Evolutionary conservation across 2,888 invertebrate genomes (phyloP).

Genomic region (Fabriciana adippe): DNA sequence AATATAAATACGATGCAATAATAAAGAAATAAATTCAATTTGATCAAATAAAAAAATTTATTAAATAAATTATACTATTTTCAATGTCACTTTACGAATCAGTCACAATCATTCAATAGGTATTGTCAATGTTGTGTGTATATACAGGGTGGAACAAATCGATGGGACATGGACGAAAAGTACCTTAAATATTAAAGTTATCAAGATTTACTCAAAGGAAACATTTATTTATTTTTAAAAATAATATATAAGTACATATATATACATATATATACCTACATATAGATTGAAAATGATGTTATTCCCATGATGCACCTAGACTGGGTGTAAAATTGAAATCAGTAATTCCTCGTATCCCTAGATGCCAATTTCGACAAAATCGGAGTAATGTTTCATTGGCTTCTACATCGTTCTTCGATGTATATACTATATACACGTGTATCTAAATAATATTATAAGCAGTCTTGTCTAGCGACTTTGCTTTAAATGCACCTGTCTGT

Average conservation of each 20-base stretch:
- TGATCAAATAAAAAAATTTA: no score
- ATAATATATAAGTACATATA: no score
- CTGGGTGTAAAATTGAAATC: slow-evolving; percentile 25
- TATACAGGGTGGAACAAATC: no score
- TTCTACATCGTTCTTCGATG: slow-evolving; percentile 7
- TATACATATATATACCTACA: slow-evolving; percentile 4
- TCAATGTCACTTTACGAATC: background rate
- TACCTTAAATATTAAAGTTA: no score
- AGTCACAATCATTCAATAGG: background rate
- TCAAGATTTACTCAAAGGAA: no score
- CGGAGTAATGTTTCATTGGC: slow-evolving; percentile 17
- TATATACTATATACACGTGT: background rate
- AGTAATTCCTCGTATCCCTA: slow-evolving; percentile 20
- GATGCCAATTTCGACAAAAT: slow-evolving; percentile 22
- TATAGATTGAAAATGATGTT: slow-evolving; percentile 17
- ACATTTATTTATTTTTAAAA: no score
- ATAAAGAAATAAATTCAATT: no score
- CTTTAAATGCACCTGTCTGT: no score
- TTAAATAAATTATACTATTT: no score
- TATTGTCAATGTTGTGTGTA: background rate
- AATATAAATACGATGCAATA: background rate
- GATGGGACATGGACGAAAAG: no score
- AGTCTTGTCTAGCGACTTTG: background rate
- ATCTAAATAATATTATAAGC: background rate
- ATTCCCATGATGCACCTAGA: slow-evolving; percentile 15